These are phyloP conservation scores for Meiosimyza decipiens DNA, from an alignment of 2,888 invertebrate genomes.

Conservation along the genomic window DNA sequence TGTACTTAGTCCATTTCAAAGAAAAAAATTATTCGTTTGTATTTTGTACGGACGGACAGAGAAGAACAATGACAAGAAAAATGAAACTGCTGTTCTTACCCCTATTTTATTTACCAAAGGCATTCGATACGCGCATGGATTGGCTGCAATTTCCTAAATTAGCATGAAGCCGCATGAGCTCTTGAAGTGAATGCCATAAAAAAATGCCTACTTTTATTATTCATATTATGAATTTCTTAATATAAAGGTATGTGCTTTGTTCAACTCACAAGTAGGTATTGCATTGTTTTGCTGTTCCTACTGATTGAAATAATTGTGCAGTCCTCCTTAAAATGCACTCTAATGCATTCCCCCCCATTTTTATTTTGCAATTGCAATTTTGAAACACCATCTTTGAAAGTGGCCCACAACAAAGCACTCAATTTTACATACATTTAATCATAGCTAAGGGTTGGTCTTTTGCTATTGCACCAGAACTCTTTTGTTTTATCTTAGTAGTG, in stretches of 20 bases:
- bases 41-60: constrained; percentile 1
- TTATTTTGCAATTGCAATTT: neutral
- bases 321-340: constrained; percentile 8
- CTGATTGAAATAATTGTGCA: neutral
- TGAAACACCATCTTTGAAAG: neutral
- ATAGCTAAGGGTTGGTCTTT: constrained; percentile 1
- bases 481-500: too few relatives aligned
- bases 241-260: constrained; percentile 10
- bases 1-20: neutral
- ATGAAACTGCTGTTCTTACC: too few relatives aligned
- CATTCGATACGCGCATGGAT: neutral
- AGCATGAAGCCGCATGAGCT: constrained; percentile 21
- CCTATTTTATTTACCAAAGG: too few relatives aligned
- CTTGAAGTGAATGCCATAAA: neutral
- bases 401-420: neutral
- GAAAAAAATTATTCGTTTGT: neutral
- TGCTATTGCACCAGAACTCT: neutral
- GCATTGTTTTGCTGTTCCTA: too few relatives aligned
- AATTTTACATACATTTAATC: neutral
- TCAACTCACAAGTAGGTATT: neutral
- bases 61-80: neutral
- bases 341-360: constrained; percentile 5
- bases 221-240: neutral
- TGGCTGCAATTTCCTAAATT: constrained; percentile 6
- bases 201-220: neutral